These are phyloP conservation scores for Gopherus flavomarginatus DNA, from an alignment of 2,113 vertebrate genomes.

Conservation along the genomic window DNA sequence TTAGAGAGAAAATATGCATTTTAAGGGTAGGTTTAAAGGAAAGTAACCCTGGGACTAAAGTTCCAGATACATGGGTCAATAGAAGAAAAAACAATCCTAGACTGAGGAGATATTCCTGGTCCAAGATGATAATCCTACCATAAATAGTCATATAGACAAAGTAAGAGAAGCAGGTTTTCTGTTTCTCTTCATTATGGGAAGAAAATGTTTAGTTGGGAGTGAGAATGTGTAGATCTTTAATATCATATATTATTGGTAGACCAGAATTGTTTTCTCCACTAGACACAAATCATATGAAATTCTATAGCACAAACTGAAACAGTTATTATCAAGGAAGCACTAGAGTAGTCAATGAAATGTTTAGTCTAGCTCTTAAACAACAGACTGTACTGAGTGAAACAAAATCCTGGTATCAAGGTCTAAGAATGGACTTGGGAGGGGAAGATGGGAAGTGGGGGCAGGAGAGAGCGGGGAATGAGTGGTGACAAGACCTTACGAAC, in stretches of 20 bases:
- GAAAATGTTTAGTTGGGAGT: neutral
- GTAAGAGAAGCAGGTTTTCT: neutral
- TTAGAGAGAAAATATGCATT: neutral
- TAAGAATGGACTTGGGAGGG: neutral
- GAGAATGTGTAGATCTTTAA: neutral
- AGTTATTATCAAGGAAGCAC: neutral
- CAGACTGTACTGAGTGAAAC: no score
- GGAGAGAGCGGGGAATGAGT: no score
- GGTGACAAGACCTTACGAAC: fast-evolving
- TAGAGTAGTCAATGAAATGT: neutral
- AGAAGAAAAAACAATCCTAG: neutral
- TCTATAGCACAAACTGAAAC: neutral
- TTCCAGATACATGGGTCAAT: neutral
- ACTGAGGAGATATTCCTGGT: neutral
- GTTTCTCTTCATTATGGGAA: neutral
- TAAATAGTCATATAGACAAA: neutral
- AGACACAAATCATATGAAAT: neutral
- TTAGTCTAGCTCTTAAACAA: neutral
- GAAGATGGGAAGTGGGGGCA: no score
- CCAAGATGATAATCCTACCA: neutral
- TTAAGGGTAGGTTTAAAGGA: neutral
- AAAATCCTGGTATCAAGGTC: neutral
- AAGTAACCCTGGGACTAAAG: neutral
- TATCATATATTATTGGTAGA: fast-evolving
- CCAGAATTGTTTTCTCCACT: neutral